Conservation (phyloP, 1,140 invertebrate genomes). For the Cardiocondyla obscurior region DNA sequence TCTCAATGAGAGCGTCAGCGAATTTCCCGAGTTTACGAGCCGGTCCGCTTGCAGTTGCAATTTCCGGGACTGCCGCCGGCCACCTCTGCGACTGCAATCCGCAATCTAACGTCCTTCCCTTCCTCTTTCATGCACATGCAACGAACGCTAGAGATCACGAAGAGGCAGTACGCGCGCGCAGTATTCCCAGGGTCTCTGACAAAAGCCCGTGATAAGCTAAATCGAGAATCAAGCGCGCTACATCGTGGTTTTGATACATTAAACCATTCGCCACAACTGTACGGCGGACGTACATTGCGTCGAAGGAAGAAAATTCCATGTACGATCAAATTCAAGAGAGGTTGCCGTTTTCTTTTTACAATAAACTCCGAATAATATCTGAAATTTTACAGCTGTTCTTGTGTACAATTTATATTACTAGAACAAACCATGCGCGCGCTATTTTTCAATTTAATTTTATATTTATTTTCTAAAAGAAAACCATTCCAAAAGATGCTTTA, state of each 20-base stretch:
- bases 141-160: slow-evolving; percentile 1
- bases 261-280: not conserved
- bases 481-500: no score
- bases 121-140: not conserved
- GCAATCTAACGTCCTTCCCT: slow-evolving; percentile 21
- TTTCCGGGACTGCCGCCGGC: slow-evolving; percentile 39
- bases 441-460: no score
- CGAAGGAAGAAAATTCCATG: not conserved
- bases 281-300: no score
- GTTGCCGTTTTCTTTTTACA: not conserved
- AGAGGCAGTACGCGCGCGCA: not conserved
- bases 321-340: not conserved
- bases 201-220: not conserved
- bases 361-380: not conserved
- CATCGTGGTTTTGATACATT: not conserved
- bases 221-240: not conserved
- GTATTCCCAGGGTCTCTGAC: not conserved
- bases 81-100: slow-evolving; percentile 29
- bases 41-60: slow-evolving; percentile 32
- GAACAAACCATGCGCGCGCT: no score
- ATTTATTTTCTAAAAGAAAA: no score
- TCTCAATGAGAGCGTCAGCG: slow-evolving; percentile 21
- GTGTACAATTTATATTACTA: no score
- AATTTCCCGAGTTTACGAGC: slow-evolving; percentile 42
- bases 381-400: not conserved